Percentiles rank a stretch among this genome's conserved stretches.
These are phyloP conservation scores for Heliconius nattereri DNA, from an alignment of 1,140 invertebrate species.

Conservation along the genomic window DNA sequence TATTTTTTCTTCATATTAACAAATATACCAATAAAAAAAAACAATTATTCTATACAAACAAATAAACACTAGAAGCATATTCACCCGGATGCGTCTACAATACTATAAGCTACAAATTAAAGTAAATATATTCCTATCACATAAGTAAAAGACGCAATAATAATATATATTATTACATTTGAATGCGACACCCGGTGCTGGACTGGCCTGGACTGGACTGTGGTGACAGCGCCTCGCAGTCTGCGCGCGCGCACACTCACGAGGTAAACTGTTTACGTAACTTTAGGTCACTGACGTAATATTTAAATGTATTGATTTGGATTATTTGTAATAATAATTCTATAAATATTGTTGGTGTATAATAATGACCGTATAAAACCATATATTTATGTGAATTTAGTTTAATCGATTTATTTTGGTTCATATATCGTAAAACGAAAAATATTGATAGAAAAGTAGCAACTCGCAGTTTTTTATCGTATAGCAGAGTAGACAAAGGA, in stretches of 20 bases:
- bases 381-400: too few relatives aligned
- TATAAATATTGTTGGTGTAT: too few relatives aligned
- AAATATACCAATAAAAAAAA: background rate
- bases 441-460: too few relatives aligned
- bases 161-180: constrained; percentile 22
- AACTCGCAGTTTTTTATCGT: too few relatives aligned
- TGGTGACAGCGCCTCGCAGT: constrained; percentile 41
- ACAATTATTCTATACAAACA: background rate
- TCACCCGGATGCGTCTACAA: background rate
- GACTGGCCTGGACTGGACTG: constrained; percentile 20
- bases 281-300: background rate
- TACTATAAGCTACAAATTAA: background rate
- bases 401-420: too few relatives aligned
- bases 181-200: constrained; percentile 24
- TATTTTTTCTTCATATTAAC: background rate
- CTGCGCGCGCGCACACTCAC: constrained; percentile 34
- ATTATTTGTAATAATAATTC: background rate
- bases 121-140: constrained; percentile 22
- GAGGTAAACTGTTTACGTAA: constrained; percentile 34
- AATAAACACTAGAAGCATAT: background rate
- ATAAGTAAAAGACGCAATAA: background rate
- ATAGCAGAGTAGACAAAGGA: too few relatives aligned
- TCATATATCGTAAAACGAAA: too few relatives aligned
- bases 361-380: too few relatives aligned
- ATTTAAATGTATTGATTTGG: background rate